Evolutionary conservation across 2,113 vertebrate genomes (phyloP).

Genomic region (Recurvirostra avosetta): DNA sequence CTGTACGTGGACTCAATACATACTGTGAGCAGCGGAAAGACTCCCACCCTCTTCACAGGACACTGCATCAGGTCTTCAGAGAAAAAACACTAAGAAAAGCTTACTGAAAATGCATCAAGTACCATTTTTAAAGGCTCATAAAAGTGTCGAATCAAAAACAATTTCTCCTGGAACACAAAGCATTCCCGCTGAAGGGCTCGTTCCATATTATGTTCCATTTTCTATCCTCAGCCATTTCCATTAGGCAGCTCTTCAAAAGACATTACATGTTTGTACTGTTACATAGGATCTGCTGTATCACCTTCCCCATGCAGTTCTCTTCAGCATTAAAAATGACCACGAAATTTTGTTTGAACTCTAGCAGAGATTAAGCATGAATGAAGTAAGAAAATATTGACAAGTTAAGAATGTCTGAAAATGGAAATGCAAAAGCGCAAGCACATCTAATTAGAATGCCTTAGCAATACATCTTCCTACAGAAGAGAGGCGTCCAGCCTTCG

Average conservation of each 20-base stretch:
- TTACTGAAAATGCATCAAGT: conserved; percentile 33
- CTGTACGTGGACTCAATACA: not conserved
- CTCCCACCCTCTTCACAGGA: conserved; percentile 6
- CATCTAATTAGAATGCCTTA: not conserved
- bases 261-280: conserved; percentile 50
- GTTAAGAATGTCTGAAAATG: conserved; percentile 6
- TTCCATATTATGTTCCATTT: conserved; percentile 55
- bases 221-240: conserved; percentile 49
- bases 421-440: not conserved
- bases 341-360: conserved; percentile 22
- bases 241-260: conserved; percentile 55
- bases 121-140: conserved; percentile 48
- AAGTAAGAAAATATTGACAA: conserved; percentile 30
- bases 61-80: conserved; percentile 19
- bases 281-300: not conserved
- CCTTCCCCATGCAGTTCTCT: not conserved
- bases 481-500: not conserved
- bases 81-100: conserved; percentile 19
- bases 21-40: not conserved
- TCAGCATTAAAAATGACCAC: not conserved
- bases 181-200: conserved; percentile 45
- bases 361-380: not conserved
- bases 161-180: conserved; percentile 55
- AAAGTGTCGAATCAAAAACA: conserved; percentile 65
- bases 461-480: not conserved